phyloP scores from a whole-genome alignment of 2,113 vertebrate species.

The Trichomycterus rosablanca region DNA sequence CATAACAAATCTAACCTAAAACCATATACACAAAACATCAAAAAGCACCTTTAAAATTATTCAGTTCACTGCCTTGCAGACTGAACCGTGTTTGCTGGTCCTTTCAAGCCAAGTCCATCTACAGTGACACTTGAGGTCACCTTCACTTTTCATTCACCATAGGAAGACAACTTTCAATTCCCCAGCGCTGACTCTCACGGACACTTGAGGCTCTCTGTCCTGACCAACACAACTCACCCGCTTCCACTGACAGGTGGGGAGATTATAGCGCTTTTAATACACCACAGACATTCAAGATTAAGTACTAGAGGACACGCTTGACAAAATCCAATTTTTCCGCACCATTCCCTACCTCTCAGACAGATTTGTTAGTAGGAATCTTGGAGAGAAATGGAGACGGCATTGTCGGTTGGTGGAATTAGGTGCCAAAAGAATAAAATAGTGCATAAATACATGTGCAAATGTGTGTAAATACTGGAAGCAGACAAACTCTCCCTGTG shows the following conservation, averaged over 20 bases:
- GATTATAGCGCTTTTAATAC: constrained; percentile 59
- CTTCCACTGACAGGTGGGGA: constrained; percentile 25
- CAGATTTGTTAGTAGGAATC: constrained; percentile 54
- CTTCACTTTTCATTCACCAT: constrained; percentile 3
- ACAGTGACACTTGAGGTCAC: background rate
- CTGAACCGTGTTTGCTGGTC: background rate
- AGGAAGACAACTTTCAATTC: background rate
- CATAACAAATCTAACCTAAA: too few relatives aligned
- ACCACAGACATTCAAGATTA: constrained; percentile 68
- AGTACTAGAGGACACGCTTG: constrained; percentile 64
- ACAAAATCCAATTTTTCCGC: constrained; percentile 70
- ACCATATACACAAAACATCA: too few relatives aligned
- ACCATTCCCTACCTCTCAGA: constrained; percentile 42
- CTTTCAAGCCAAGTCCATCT: background rate
- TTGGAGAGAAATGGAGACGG: constrained; percentile 22
- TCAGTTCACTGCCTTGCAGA: too few relatives aligned
- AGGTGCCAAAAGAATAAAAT: constrained; percentile 3
- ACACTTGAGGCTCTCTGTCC: constrained; percentile 6
- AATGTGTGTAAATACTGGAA: background rate
- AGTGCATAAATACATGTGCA: background rate
- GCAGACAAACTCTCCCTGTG: background rate
- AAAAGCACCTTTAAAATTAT: too few relatives aligned
- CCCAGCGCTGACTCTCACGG: background rate
- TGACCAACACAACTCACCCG: constrained; percentile 1
- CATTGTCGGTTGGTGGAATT: constrained; percentile 2